phyloP scores from a whole-genome alignment of 2,113 vertebrate genomes.

The Lampris megalopsis region DNA sequence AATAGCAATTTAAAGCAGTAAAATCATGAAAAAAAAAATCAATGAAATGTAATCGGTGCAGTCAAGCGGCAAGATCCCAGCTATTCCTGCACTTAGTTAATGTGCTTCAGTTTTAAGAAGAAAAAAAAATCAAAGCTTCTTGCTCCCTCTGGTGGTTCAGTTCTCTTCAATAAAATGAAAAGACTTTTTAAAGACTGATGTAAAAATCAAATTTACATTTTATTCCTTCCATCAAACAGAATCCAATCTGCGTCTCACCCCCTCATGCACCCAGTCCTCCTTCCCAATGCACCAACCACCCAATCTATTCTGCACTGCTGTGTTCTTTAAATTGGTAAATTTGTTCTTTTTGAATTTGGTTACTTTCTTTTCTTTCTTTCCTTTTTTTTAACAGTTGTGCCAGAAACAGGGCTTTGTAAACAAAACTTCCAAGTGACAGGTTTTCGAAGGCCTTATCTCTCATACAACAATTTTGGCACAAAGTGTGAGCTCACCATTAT shows the following conservation, averaged over 20 bases:
- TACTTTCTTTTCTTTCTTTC: no score
- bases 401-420: no score
- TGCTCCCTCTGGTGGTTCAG: neutral
- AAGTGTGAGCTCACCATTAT: neutral
- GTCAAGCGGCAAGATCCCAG: neutral
- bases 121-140: neutral
- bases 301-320: no score
- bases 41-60: constrained; percentile 2
- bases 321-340: no score
- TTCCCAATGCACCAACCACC: no score
- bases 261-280: no score
- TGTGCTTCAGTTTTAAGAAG: neutral
- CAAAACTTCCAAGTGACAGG: no score
- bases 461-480: neutral
- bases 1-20: neutral
- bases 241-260: no score
- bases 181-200: neutral
- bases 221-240: no score
- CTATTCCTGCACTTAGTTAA: neutral
- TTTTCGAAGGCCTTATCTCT: neutral
- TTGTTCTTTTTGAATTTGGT: no score
- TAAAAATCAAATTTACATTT: no score
- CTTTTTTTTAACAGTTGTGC: no score
- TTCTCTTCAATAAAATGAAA: neutral
- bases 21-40: neutral